These are phyloP conservation scores for Pipra filicauda DNA, from an alignment of 2,113 vertebrate genomes.

Conservation along the genomic window DNA sequence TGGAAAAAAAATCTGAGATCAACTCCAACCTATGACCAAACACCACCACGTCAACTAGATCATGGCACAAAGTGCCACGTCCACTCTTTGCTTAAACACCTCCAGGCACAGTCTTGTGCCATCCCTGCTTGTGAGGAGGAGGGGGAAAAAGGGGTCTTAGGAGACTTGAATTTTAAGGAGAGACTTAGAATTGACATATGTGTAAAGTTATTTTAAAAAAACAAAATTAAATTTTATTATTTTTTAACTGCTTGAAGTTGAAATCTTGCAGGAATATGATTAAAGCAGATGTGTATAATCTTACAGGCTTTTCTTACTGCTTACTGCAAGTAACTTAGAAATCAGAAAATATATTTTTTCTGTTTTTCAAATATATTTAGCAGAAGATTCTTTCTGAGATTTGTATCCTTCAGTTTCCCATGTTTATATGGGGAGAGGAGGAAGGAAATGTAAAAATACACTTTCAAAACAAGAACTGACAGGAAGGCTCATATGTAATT, in stretches of 20 bases:
- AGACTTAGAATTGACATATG: neutral
- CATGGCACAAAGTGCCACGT: neutral
- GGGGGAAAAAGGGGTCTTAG: accelerated
- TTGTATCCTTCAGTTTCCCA: neutral
- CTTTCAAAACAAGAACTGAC: neutral
- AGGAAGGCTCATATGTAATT: neutral
- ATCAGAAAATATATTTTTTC: neutral
- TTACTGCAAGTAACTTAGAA: neutral
- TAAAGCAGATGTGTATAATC: neutral
- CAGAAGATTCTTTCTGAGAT: neutral
- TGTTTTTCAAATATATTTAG: neutral
- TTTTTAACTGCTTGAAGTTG: neutral
- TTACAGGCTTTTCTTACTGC: neutral
- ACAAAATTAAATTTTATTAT: neutral
- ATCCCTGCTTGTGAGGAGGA: neutral
- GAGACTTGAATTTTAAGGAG: neutral
- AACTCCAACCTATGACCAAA: neutral
- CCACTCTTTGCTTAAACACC: neutral
- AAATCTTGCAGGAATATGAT: neutral
- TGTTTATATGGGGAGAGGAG: neutral
- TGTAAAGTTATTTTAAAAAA: neutral
- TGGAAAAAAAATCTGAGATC: neutral
- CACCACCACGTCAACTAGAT: neutral
- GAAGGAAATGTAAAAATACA: neutral
- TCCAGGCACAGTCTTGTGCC: neutral